Evolutionary conservation across 2,797 vertebrate genomes (phyloP).

Genomic region (Enoplosus armatus): DNA sequence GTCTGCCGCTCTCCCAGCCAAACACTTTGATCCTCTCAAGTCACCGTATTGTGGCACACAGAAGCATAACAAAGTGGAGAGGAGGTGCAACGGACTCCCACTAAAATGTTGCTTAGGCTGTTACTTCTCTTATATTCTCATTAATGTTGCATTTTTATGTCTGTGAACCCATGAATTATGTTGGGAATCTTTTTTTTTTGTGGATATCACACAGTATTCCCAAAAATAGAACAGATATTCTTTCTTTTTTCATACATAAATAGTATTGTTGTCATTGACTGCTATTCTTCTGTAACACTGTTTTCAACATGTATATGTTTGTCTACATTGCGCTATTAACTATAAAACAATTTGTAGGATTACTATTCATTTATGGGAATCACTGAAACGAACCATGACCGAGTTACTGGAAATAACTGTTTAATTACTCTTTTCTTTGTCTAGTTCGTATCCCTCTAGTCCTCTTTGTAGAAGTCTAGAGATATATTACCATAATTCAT

Average conservation of each 20-base stretch:
- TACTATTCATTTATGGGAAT: neutral
- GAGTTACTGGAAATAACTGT: slow-evolving; percentile 17
- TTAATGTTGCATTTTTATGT: slow-evolving; percentile 17
- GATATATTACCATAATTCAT: slow-evolving; percentile 33
- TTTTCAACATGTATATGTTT: neutral
- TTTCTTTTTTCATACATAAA: slow-evolving; percentile 9
- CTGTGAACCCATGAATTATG: neutral
- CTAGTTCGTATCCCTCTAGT: slow-evolving; percentile 12
- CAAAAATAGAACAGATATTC: neutral
- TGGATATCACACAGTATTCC: neutral
- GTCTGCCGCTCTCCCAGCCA: slow-evolving; percentile 55
- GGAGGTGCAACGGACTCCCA: slow-evolving; percentile 35
- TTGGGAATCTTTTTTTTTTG: slow-evolving; percentile 15
- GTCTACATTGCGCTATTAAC: neutral
- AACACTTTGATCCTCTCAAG: slow-evolving; percentile 73
- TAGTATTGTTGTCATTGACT: neutral
- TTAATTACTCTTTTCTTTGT: slow-evolving; percentile 38
- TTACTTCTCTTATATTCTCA: slow-evolving; percentile 17
- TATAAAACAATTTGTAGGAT: neutral
- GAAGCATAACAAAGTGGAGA: slow-evolving; percentile 46
- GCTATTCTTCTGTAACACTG: neutral
- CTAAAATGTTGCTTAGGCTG: slow-evolving; percentile 30
- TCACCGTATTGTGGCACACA: slow-evolving; percentile 49
- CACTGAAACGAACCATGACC: neutral
- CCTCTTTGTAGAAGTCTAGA: slow-evolving; percentile 23